Evolutionary conservation across 35 echinoderm and acorn worm genomes (phyloP), one percentile per base, ranked within the genome.

Genomic region (Lytechinus variegatus): DNA sequence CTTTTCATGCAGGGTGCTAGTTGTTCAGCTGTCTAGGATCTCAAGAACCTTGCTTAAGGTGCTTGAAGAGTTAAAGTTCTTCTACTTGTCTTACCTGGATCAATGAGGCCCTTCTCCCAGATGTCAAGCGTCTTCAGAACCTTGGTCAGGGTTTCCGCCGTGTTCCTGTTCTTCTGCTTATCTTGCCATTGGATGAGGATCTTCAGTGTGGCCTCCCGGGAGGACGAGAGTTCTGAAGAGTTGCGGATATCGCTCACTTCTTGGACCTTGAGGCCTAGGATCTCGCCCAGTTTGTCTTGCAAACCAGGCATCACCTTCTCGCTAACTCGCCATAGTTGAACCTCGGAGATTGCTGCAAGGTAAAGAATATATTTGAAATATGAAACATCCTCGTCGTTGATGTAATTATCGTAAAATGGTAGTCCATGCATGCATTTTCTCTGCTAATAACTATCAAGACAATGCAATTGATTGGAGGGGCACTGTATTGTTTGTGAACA

Each of bases 271-370:
- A 90, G 28, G 6, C 88, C 88, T 10, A 90, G 88, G 52, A 90
- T 90, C 88, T 90, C 88, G 29, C 10, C 88, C 3, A 90, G 88
- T 54, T 33, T 90, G 88, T 90, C 88, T 28, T 90, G 88, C 88
- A 90, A 54, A 12, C 88, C 88, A 44, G 88, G 88, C 88, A 90
- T 90, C 88, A 90, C 88, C 28, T 90, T 90, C 88, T 90, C 88
- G 88, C 88, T 90, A 12, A 90, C 88, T 44, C 28, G 52, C 88
- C 88, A 90, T 54, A 90, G 7, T 44, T 90, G 88, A 4, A 90
- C 29, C 24, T 90, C 88, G 24, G 88, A 13, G 66, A 79, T 79
- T 79, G 66, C 66, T 58, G 13, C 33, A 44, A 44, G 33, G 33
- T 2, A 44, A 44, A 44, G 0, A 44, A 44, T 44, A 2, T 44